Conservation (phyloP, 2,888 invertebrate species). For the Drosophila gaucha region DNA sequence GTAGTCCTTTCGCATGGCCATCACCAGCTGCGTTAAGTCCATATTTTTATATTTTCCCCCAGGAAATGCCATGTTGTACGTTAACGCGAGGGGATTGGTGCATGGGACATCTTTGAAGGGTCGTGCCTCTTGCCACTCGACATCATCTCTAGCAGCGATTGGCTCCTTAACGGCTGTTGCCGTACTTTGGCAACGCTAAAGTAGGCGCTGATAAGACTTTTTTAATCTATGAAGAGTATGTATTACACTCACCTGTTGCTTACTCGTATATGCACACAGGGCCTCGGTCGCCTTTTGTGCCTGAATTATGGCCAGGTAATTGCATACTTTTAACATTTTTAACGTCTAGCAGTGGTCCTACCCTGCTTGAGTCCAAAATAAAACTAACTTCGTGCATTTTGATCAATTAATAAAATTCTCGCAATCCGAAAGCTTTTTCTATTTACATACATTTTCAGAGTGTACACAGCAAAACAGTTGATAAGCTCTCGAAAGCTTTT, state of each 20-base stretch:
- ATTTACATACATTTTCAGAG: too few species aligned
- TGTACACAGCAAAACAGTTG: neutral
- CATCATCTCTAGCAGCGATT: constrained; percentile 4
- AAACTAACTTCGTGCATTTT: constrained; percentile 20
- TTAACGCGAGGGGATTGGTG: constrained; percentile 33
- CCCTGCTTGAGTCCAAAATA: constrained; percentile 1
- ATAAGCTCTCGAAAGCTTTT: neutral
- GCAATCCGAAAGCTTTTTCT: constrained; percentile 19
- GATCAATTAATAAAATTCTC: constrained; percentile 3
- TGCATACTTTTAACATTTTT: constrained; percentile 41
- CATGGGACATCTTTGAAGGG: constrained; percentile 72
- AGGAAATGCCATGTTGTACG: constrained; percentile 58
- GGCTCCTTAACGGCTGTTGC: constrained; percentile 22
- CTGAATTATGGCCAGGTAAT: constrained; percentile 10
- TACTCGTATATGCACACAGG: neutral
- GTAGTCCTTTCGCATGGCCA: constrained; percentile 59
- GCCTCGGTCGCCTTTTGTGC: neutral
- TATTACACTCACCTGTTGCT: constrained; percentile 18
- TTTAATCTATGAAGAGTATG: neutral
- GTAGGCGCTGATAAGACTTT: neutral
- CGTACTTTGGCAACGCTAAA: constrained; percentile 56
- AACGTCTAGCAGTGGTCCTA: neutral
- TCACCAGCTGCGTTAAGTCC: constrained; percentile 47
- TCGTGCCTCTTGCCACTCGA: constrained; percentile 73
- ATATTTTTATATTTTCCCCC: constrained; percentile 74